These are phyloP conservation scores for Caenorhabditis uteleia DNA, from an alignment of 2,888 invertebrate genomes.

Conservation along the genomic window DNA sequence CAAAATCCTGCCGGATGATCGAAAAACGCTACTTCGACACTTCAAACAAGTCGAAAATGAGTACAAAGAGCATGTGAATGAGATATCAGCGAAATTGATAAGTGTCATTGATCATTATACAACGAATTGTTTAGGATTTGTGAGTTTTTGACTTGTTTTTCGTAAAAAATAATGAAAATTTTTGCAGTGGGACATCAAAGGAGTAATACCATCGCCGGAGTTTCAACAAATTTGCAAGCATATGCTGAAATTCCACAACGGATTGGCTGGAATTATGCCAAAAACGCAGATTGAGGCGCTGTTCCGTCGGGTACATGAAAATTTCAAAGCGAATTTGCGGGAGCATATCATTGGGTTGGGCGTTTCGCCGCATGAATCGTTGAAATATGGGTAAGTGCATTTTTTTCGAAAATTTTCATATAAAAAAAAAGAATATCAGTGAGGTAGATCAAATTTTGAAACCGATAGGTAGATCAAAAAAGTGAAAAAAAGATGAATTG, in stretches of 20 bases:
- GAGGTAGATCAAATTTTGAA: too few species aligned
- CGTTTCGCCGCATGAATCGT: conserved; percentile 64
- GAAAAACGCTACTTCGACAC: conserved; percentile 57
- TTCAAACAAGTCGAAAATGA: conserved; percentile 58
- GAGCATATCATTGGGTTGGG: conserved; percentile 53
- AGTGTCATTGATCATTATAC: conserved; percentile 87
- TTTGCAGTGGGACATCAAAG: conserved; percentile 93
- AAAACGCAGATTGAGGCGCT: conserved; percentile 44
- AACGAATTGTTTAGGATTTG: conserved; percentile 78
- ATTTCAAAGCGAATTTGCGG: conserved; percentile 59
- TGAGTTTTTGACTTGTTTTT: conserved; percentile 56
- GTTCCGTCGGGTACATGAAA: conserved; percentile 56
- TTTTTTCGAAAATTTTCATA: background rate
- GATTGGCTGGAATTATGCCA: conserved; percentile 64
- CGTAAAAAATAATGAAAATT: conserved; percentile 53
- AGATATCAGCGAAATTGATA: conserved; percentile 89
- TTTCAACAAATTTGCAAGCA: conserved; percentile 76
- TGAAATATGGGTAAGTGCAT: conserved; percentile 58
- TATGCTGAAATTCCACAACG: conserved; percentile 73
- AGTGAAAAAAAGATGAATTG: too few species aligned
- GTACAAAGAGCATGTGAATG: conserved; percentile 84
- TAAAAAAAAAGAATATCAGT: too few species aligned
- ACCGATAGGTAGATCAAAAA: too few species aligned
- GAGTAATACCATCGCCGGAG: conserved; percentile 83
- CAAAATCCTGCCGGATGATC: conserved; percentile 42